Percentiles rank a stretch among this genome's conserved stretches.
phyloP scores from a whole-genome alignment of 1,140 invertebrate species.

The Wiebesia pumilae region DNA sequence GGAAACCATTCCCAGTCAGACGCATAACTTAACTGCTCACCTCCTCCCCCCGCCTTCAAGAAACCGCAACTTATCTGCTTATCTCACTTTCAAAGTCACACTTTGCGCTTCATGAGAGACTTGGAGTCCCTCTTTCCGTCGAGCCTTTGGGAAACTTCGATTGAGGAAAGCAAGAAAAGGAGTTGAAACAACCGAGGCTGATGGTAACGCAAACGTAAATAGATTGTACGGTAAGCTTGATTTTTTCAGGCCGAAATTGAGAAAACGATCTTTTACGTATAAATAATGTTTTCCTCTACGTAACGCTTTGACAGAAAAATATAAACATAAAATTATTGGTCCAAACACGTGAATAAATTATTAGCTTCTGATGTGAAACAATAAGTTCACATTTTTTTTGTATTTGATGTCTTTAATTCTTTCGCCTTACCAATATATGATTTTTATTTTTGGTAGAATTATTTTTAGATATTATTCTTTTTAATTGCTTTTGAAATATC shows the following conservation, averaged over 20 bases:
- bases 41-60: neutral
- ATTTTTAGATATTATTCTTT: too few relatives aligned
- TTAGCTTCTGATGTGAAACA: too few relatives aligned
- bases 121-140: neutral
- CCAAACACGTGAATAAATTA: too few relatives aligned
- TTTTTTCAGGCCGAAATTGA: neutral
- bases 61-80: slow-evolving; percentile 49
- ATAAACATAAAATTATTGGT: too few relatives aligned
- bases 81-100: slow-evolving; percentile 47
- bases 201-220: slow-evolving; percentile 4
- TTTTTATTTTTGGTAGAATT: too few relatives aligned
- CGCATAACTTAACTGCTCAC: slow-evolving; percentile 48
- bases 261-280: neutral
- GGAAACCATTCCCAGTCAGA: slow-evolving; percentile 48
- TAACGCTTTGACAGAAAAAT: neutral
- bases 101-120: neutral
- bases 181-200: neutral
- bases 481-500: too few relatives aligned
- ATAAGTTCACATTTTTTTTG: too few relatives aligned
- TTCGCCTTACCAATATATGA: too few relatives aligned
- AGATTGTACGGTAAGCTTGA: neutral
- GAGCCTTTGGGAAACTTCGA: slow-evolving; percentile 29
- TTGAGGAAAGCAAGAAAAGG: slow-evolving; percentile 25
- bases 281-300: neutral
- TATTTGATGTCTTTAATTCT: too few relatives aligned